A percentile compares a stretch with the other conserved stretches of the same genome.
Evolutionary conservation across 1,140 invertebrate genomes (phyloP).

Genomic region (Grapholita molesta): DNA sequence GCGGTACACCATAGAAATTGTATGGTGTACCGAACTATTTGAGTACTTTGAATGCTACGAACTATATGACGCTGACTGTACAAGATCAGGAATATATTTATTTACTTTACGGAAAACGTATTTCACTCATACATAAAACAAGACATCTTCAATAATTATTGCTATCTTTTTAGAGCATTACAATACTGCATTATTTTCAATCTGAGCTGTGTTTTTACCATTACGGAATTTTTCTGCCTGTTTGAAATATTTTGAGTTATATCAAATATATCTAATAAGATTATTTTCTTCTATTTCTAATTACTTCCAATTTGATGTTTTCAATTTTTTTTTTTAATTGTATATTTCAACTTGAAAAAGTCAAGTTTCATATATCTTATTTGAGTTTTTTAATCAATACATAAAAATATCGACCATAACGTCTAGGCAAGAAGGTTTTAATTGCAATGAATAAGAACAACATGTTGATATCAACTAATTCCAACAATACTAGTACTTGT

Average conservation of each 20-base stretch:
- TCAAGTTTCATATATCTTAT: not conserved
- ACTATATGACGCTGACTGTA: too few relatives aligned
- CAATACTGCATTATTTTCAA: not conserved
- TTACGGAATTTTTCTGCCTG: too few relatives aligned
- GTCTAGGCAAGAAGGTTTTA: not conserved
- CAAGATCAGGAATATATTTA: too few relatives aligned
- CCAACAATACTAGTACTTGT: not conserved
- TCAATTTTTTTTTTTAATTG: not conserved
- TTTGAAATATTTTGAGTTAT: too few relatives aligned
- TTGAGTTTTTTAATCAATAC: not conserved
- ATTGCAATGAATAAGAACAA: not conserved
- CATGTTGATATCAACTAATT: not conserved
- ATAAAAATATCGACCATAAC: not conserved
- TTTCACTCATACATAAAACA: not conserved
- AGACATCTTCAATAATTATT: not conserved
- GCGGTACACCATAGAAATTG: too few relatives aligned
- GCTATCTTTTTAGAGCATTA: not conserved
- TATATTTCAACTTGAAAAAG: not conserved
- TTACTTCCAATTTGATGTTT: too few relatives aligned
- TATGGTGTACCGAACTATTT: too few relatives aligned
- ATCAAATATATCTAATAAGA: too few relatives aligned
- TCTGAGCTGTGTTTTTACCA: not conserved
- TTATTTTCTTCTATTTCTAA: too few relatives aligned
- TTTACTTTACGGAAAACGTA: too few relatives aligned
- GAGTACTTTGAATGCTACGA: too few relatives aligned